These are phyloP conservation scores for Ormyrus labotus DNA, from an alignment of 2,888 invertebrate species.

Conservation along the genomic window DNA sequence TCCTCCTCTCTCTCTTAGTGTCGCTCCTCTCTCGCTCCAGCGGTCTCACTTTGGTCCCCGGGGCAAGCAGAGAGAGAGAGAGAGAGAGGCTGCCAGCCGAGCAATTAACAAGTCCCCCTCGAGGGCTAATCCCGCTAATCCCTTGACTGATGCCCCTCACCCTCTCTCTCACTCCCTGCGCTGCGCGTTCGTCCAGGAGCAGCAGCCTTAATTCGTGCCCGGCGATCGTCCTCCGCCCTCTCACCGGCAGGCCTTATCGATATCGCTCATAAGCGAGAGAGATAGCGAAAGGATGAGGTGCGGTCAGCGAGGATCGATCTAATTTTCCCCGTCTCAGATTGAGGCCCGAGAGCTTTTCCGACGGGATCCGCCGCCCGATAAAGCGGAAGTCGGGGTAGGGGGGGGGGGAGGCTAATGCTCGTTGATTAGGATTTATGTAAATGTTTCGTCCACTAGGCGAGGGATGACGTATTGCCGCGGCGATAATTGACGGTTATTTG, in stretches of 20 bases:
- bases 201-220: slow-evolving; percentile 14
- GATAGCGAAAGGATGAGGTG: neutral
- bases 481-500: too few relatives aligned
- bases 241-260: neutral
- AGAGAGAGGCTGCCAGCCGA: slow-evolving; percentile 61
- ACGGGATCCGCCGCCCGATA: too few relatives aligned
- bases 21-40: slow-evolving; percentile 19
- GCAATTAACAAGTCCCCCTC: slow-evolving; percentile 76
- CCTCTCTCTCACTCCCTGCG: slow-evolving; percentile 31
- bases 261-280: neutral
- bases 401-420: too few relatives aligned
- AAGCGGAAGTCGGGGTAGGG: too few relatives aligned
- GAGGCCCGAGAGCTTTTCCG: too few relatives aligned
- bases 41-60: slow-evolving; percentile 5
- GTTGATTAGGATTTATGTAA: too few relatives aligned
- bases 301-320: neutral
- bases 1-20: slow-evolving; percentile 24
- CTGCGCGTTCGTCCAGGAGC: neutral
- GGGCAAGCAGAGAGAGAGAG: slow-evolving; percentile 1
- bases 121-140: slow-evolving; percentile 75
- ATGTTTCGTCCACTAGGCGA: too few relatives aligned
- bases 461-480: too few relatives aligned
- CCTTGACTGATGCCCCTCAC: slow-evolving; percentile 74
- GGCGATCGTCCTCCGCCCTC: neutral
- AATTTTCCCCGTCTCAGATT: too few relatives aligned